Evolutionary conservation across 2,113 vertebrate genomes (phyloP), one percentile per base, ranked within the genome.

Genomic region (Capreolus pygargus): DNA sequence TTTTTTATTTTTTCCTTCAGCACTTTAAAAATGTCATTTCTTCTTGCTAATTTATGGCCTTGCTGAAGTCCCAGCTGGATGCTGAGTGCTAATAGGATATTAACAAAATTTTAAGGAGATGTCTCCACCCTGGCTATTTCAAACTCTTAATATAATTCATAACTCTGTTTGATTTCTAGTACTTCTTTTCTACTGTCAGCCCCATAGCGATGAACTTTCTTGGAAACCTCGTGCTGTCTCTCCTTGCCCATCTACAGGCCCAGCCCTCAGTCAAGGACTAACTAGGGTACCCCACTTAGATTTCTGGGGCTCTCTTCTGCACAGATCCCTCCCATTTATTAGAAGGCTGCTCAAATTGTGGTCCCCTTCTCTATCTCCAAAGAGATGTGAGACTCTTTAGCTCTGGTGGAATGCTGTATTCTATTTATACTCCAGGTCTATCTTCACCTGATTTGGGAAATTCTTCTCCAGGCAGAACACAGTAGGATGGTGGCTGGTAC

Each of bases 21-120:
- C 30, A 28, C 83, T 95, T 97, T 45, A 85, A 94, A 36, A 12
- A 88, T 33, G 17, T 67, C 43, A 85, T 91, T 78, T 11, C 54
- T 88, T 88, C 87, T 19, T 55, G 23, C 47, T 78, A 81, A 82
- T 78, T 6, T 21, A 54, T 28, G 50, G 27, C 7, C 33, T 91
- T 96, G 58, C 76, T 96, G 52, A 95, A 86, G 9, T 91, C 86
- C 95, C 33, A 92, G 12, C 21, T 86, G n/a, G 15, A 52, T 57
- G 81, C n/a, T 93, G 64, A 97, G 30, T 70, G 13, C 36, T 43
- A 60, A 52, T 30, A 30, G 54, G 19, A 7, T 70, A 11, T 28
- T 81, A 52, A 81, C 2, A 82, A 52, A 36, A 2, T 81, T 14
- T 64, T 86, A 70, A 95, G 36, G 28, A 57, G 15, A 25, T 67